Base-by-base conservation (phyloP, 2,797 vertebrate genomes). In the Chelidonichthys spinosus region DNA sequence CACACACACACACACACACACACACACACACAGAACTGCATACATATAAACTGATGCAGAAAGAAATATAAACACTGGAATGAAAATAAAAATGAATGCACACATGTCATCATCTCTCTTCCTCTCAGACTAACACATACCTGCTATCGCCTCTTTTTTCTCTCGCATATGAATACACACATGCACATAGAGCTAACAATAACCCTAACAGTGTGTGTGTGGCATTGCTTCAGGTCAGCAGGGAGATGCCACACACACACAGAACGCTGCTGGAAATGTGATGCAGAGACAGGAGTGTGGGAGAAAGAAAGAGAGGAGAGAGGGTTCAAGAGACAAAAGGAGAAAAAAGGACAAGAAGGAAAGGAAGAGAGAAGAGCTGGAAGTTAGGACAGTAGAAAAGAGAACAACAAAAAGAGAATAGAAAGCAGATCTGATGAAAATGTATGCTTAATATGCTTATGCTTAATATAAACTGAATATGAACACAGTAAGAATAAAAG, bases 141-240 rank as follows among this genome's bases (percentile, higher is more conserved):
- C 72, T 63, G 54, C 43, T 62, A 60, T 61, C 81, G 11, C 25
- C 37, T 62, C 35, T 17, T 67, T 49, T 52, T 49, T 39, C 58
- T 25, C 14, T 18, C 37, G 11, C n/a, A 18, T 49, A 18, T 63
- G 61, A 63, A 63, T n/a, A 18, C 69, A 75, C 71, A 65, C 15
- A 17, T 17, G 7, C 54, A 55, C 47, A 60, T 9, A 37, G 63
- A 11, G 18, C n/a, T 15, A 9, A 37, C 56, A 62, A 36, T 14
- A 13, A 43, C 13, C 15, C 49, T n/a, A 6, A 40, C 55, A 61
- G 13, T 15, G 44, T 61, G 18, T 53, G 74, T 78, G 69, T 69
- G 65, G 65, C 39, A 71, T 65, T 32, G 65, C 65, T 74, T 67
- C 56, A 47, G 56, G 42, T 74, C 52, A 71, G 71, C 65, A 68